Evolutionary conservation across 2,888 invertebrate species (phyloP).

Genomic region (Melanotus villosus): DNA sequence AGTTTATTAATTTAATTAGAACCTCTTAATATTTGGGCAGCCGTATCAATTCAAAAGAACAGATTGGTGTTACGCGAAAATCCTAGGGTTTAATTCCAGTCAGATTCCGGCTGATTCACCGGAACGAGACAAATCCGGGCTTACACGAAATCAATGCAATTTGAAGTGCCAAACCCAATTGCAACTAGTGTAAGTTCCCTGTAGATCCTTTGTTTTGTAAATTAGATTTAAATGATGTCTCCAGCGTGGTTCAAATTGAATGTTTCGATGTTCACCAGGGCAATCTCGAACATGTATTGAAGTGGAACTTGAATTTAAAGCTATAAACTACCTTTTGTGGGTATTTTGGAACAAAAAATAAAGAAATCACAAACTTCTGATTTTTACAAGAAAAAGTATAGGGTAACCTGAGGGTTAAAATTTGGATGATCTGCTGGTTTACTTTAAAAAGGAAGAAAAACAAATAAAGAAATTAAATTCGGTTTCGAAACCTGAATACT

Average conservation of each 20-base stretch:
- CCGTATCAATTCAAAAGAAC: not conserved
- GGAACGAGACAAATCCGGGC: slow-evolving; percentile 3
- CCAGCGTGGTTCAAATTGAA: not conserved
- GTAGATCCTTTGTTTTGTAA: slow-evolving; percentile 14
- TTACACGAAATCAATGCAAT: slow-evolving; percentile 7
- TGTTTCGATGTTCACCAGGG: not conserved
- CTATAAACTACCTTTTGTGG: too few relatives aligned
- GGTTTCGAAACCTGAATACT: too few relatives aligned
- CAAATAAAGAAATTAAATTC: too few relatives aligned
- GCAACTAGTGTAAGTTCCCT: slow-evolving; percentile 4
- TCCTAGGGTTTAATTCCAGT: not conserved
- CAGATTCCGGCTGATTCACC: not conserved
- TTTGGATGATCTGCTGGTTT: too few relatives aligned
- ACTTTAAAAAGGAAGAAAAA: too few relatives aligned
- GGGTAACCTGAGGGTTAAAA: too few relatives aligned
- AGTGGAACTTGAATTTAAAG: too few relatives aligned
- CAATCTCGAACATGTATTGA: not conserved
- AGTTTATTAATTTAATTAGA: not conserved
- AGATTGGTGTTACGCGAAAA: not conserved
- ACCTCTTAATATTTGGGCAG: not conserved
- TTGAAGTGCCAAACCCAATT: slow-evolving; percentile 13
- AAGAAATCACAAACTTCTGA: too few relatives aligned
- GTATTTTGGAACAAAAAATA: too few relatives aligned
- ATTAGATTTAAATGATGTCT: slow-evolving; percentile 7
- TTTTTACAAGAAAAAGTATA: too few relatives aligned